Base-by-base conservation (phyloP, 2,888 invertebrate species). In the Tiphia femorata region DNA sequence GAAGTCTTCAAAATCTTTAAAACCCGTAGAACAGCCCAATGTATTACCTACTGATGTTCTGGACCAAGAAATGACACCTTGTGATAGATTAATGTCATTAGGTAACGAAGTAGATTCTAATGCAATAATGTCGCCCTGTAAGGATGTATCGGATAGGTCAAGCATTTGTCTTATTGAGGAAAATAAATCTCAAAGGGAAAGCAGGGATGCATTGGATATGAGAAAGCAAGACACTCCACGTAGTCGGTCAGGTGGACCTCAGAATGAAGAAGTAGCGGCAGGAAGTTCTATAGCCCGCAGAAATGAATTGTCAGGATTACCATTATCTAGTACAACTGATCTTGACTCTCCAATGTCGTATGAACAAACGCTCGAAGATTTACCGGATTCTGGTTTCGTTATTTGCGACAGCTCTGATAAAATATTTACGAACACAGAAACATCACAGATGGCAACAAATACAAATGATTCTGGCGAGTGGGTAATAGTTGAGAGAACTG, bases 281-380 rank as follows among this genome's bases (percentile, higher is more conserved):
- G 61, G 43, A 27, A 61, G 37, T 47, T 63, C 62, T 7, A 69
- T 64, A 30, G 66, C 67, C 14, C 69, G 70, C 5, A 59, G 60
- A 23, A 67, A 67, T 58, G 76, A 73, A 10, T 41, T 62, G 27
- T 12, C 58, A 5, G 70, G 64, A 4, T 25, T 75, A 27, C 72
- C 73, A 4, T 67, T 69, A 33, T 78, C 78, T 8, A 79, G 64
- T 47, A 65, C 73, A 5, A 81, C 81, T 4, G 82, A 82, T 57
- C 70, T 81, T 7, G 82, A 83, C 55, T 81, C 81, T 2, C 78
- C 81, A 2, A 83, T 82, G 83, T 80, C 81, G 2, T 83, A 76
- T 53, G 82, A 82, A 42, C 81, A 80, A 40, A 80, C 78, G 0
- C 71, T 77, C 46, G 80, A 81, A 35, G 77, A 79, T 46, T 46